Evolutionary conservation across 1,140 invertebrate genomes (phyloP).

Genomic region (Anadara kagoshimensis): DNA sequence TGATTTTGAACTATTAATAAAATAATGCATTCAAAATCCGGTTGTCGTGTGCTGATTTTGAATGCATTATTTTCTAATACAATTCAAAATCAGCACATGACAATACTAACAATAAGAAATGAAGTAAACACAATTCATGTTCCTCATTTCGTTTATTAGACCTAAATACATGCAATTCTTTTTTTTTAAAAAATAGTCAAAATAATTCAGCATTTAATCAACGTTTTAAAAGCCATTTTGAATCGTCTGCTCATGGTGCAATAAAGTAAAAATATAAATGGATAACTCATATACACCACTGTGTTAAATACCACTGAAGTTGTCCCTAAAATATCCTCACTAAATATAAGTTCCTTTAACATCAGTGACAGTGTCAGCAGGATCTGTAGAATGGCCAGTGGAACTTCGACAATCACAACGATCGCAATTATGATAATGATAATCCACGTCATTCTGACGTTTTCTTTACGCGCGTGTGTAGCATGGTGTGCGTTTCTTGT

Average conservation of each 20-base stretch:
- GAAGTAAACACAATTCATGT: too few relatives aligned
- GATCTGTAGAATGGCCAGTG: slow-evolving; percentile 11
- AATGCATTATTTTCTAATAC: too few relatives aligned
- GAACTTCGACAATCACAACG: slow-evolving; percentile 24
- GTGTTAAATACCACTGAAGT: slow-evolving; percentile 19
- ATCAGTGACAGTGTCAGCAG: slow-evolving; percentile 39
- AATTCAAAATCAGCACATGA: too few relatives aligned
- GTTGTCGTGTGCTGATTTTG: too few relatives aligned
- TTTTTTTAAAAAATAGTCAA: too few relatives aligned
- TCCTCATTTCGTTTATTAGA: too few relatives aligned
- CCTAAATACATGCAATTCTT: too few relatives aligned
- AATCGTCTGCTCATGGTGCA: slow-evolving; percentile 31
- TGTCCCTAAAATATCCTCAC: slow-evolving; percentile 16
- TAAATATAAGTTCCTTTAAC: slow-evolving; percentile 11
- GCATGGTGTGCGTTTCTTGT: neutral
- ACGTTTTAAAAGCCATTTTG: slow-evolving; percentile 6
- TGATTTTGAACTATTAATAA: too few relatives aligned
- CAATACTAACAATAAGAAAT: too few relatives aligned
- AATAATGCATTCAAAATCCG: too few relatives aligned
- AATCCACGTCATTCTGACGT: slow-evolving; percentile 24
- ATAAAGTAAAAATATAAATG: slow-evolving; percentile 36
- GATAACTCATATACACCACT: slow-evolving; percentile 37
- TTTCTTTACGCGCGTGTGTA: slow-evolving; percentile 6
- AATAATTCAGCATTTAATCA: neutral
- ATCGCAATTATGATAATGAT: slow-evolving; percentile 26